Evolutionary conservation across 2,888 invertebrate genomes (phyloP).

Genomic region (Lasioglossum lativentre): DNA sequence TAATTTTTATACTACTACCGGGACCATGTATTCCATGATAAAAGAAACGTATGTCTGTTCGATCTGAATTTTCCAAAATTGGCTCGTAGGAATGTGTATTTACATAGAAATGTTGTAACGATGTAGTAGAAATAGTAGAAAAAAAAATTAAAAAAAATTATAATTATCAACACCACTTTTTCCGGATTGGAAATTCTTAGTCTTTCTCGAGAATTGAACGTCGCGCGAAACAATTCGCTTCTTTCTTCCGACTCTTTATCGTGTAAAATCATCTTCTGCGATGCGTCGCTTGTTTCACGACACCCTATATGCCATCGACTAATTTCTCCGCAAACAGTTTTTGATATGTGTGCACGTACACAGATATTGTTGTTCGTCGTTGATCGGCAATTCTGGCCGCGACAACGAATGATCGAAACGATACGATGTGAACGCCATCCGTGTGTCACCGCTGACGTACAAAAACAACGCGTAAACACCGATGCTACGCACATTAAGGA

Average conservation of each 20-base stretch:
- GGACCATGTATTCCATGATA: too few relatives aligned
- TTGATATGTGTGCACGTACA: conserved; percentile 47
- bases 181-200: too few relatives aligned
- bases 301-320: not conserved
- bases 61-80: not conserved
- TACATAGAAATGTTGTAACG: not conserved
- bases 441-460: conserved; percentile 26
- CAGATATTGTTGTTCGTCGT: conserved; percentile 23
- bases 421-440: conserved; percentile 24
- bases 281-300: not conserved
- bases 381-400: not conserved
- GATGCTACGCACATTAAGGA: conserved; percentile 33
- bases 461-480: conserved; percentile 33
- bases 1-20: too few relatives aligned
- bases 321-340: conserved; percentile 1
- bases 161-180: too few relatives aligned
- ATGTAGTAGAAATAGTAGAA: too few relatives aligned
- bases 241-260: not conserved
- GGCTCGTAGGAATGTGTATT: not conserved
- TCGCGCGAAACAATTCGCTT: too few relatives aligned
- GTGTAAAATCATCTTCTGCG: not conserved
- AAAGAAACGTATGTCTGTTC: too few relatives aligned
- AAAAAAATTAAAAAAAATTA: too few relatives aligned
- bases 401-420: conserved; percentile 3
- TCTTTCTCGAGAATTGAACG: too few relatives aligned